phyloP scores from a whole-genome alignment of 2,113 vertebrate genomes.

The Eonycteris spelaea region DNA sequence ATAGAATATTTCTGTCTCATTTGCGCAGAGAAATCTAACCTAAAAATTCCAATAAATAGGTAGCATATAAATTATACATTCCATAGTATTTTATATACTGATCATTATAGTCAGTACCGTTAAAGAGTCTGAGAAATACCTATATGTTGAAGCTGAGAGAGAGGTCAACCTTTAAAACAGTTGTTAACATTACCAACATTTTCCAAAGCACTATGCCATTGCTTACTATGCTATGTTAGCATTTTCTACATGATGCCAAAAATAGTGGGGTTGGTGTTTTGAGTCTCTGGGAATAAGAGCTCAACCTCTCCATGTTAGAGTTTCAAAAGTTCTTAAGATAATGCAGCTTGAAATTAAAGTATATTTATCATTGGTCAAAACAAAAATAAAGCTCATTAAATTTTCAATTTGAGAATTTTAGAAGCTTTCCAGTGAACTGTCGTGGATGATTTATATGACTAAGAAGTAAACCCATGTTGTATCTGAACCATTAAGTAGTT shows the following conservation, averaged over 20 bases:
- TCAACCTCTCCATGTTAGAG: not conserved
- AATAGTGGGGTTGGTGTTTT: not conserved
- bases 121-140: not conserved
- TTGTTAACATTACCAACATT: not conserved
- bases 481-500: not conserved
- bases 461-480: not conserved
- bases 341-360: not conserved
- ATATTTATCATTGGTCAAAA: not conserved
- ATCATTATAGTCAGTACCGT: not conserved
- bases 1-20: conserved; percentile 28
- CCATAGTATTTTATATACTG: not conserved
- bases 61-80: conserved; percentile 22
- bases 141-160: not conserved
- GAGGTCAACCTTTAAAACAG: not conserved
- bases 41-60: not conserved
- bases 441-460: not conserved
- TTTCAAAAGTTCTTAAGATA: not conserved
- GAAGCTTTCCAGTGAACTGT: not conserved
- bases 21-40: not conserved
- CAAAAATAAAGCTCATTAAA: not conserved
- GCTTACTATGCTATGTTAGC: not conserved
- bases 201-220: not conserved
- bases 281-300: not conserved
- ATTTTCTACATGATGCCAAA: not conserved
- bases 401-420: not conserved